Percentiles rank a stretch among this genome's conserved stretches.
Conservation (phyloP, 2,113 vertebrate genomes). For the Peromyscus maniculatus region DNA sequence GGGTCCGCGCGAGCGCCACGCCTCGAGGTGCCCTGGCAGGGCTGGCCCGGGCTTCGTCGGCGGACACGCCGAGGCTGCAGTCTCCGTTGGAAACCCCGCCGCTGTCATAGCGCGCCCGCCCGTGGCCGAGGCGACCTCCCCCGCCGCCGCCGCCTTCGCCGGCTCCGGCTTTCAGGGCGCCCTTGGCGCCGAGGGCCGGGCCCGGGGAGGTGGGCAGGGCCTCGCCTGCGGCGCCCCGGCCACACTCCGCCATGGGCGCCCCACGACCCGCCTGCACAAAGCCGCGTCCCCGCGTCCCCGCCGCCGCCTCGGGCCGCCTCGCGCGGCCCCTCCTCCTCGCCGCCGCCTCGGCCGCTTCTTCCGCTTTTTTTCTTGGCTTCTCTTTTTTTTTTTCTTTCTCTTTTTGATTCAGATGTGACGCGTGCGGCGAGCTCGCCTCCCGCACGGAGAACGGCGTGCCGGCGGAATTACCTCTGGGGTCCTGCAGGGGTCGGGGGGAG, state of each 20-base stretch:
- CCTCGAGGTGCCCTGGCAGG: slow-evolving; percentile 81
- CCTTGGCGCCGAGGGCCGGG: slow-evolving; percentile 82
- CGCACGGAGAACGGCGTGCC: not conserved
- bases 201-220: slow-evolving; percentile 86
- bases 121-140: slow-evolving; percentile 82
- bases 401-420: slow-evolving; percentile 65
- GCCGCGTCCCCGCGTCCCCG: slow-evolving; percentile 82
- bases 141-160: slow-evolving; percentile 83
- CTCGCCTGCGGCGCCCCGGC: slow-evolving; percentile 82
- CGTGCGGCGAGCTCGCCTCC: slow-evolving; percentile 21
- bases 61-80: slow-evolving; percentile 88
- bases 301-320: slow-evolving; percentile 63
- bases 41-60: slow-evolving; percentile 87
- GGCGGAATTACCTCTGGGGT: slow-evolving; percentile 15
- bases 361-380: slow-evolving; percentile 80
- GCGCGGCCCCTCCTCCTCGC: slow-evolving; percentile 80
- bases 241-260: slow-evolving; percentile 88
- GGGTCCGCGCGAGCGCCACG: slow-evolving; percentile 67
- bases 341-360: slow-evolving; percentile 76
- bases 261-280: slow-evolving; percentile 80
- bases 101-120: slow-evolving; percentile 87
- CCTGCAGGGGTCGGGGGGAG: not conserved
- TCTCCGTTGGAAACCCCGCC: slow-evolving; percentile 93
- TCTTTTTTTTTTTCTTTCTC: slow-evolving; percentile 42
- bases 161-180: slow-evolving; percentile 85